Conservation (phyloP, 2,888 invertebrate genomes). For the Chrysolina americana region DNA sequence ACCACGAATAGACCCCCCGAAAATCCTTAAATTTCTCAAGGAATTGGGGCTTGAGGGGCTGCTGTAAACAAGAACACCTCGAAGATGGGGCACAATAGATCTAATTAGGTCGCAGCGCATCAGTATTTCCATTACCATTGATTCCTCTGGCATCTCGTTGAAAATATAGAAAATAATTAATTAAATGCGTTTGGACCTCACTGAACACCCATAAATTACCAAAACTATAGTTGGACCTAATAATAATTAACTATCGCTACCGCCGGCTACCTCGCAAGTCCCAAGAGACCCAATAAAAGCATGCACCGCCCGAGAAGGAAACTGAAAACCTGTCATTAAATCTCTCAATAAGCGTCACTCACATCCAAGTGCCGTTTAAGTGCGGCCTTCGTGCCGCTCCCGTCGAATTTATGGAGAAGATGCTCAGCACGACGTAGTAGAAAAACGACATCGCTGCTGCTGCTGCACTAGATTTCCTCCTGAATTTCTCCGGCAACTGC, state of each 20-base stretch:
- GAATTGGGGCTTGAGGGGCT: too few species aligned
- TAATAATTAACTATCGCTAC: background rate
- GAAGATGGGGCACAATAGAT: too few species aligned
- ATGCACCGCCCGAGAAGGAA: background rate
- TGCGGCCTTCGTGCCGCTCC: constrained; percentile 58
- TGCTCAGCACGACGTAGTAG: constrained; percentile 55
- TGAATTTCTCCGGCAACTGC: constrained; percentile 56
- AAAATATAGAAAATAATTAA: too few species aligned
- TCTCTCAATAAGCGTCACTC: constrained; percentile 48
- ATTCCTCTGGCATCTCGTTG: too few species aligned
- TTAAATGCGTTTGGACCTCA: too few species aligned
- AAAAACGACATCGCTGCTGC: constrained; percentile 52
- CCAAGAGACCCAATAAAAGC: background rate
- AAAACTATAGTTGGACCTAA: background rate
- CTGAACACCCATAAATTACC: too few species aligned
- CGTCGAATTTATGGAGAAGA: constrained; percentile 58
- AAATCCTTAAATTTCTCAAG: too few species aligned
- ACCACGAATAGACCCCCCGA: too few species aligned
- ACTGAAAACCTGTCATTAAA: background rate
- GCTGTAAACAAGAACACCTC: too few species aligned
- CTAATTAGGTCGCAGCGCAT: too few species aligned
- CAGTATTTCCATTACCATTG: too few species aligned
- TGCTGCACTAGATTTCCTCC: constrained; percentile 56
- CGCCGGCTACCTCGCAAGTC: background rate
- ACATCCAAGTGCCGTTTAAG: constrained; percentile 63